Evolutionary conservation across 64 coral and sea anemone genomes (phyloP).

Genomic region (Montipora capricornis): DNA sequence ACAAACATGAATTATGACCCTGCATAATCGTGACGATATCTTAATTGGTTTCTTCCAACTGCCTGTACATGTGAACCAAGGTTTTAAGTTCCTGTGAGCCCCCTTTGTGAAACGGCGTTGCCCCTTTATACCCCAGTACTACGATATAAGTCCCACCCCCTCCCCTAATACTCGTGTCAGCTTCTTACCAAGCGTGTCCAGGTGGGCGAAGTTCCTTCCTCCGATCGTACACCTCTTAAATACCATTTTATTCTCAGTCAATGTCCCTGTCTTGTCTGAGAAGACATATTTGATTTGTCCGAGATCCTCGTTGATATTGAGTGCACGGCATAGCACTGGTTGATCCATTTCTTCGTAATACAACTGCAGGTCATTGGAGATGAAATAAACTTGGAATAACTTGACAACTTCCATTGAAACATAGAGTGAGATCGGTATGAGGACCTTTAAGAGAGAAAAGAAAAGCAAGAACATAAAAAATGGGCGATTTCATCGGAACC

Average conservation of each 20-base stretch:
- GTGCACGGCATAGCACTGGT: conserved; percentile 88
- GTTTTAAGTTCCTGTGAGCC: too few relatives aligned
- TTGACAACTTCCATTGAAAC: conserved; percentile 98
- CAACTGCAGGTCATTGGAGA: conserved; percentile 85
- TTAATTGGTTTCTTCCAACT: too few relatives aligned
- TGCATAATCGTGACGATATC: too few relatives aligned
- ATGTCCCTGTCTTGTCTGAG: conserved; percentile 98
- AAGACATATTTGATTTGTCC: conserved; percentile 99
- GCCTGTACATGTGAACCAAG: too few relatives aligned
- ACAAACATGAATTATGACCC: too few relatives aligned
- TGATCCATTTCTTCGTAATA: conserved; percentile 92
- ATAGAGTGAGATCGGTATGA: conserved; percentile 96
- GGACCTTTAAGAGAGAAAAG: conserved; percentile 60
- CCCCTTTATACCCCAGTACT: too few relatives aligned
- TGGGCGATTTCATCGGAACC: too few relatives aligned
- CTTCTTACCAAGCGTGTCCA: conserved; percentile 7
- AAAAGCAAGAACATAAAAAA: neutral
- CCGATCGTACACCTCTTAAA: conserved; percentile 94
- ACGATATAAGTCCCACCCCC: too few relatives aligned
- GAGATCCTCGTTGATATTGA: conserved; percentile 98
- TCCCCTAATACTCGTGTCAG: too few relatives aligned
- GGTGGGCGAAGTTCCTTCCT: conserved; percentile 92
- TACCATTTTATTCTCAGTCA: conserved; percentile 99
- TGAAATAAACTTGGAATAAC: conserved; percentile 91
- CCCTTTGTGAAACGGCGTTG: too few relatives aligned